Evolutionary conservation across 1,140 invertebrate genomes (phyloP), one percentile per base, ranked within the genome.

Genomic region (Magallana ariakensis): DNA sequence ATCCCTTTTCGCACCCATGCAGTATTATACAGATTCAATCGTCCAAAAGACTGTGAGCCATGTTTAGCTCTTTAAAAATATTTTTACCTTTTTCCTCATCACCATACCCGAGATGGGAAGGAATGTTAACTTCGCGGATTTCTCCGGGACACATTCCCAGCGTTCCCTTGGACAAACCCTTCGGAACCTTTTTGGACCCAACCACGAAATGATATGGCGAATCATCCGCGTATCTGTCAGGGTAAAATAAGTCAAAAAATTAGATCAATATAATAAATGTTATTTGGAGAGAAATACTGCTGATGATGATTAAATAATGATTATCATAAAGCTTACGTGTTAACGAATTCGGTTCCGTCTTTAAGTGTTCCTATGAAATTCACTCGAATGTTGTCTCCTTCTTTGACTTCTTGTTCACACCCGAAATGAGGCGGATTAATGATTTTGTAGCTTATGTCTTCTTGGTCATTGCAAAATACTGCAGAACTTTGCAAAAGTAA

Each of bases 121-220:
- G 98, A 92, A 99, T 98, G 13, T 96, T 96, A 90, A 99, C 95
- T 94, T 97, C 97, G 90, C 98, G 96, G 94, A 97, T 98, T 94
- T 98, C 98, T 92, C 98, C 97, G 58, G 98, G 97, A 95, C 98
- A 99, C 98, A 99, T 99, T 93, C 97, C 97, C 16, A 96, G 90
- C 19, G 99, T 95, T 75, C 98, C 98, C 94, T 98, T 96, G 93
- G 99, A 98, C 98, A 98, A 99, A 58, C 98, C 97, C 16, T 82
- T 57, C 94, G 87, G 60, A 15, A 85, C 86, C 46, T 60, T 80
- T 16, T 85, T 85, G 11, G 57, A 56, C 1, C 88, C 88, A 16
- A 89, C 94, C 95, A 97, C 97, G 96, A 98, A 98, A 53, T 97
- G 96, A 95, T 98, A 98, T 16, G 97, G 97, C 92, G 97, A 97